Percentiles rank a stretch among this genome's conserved stretches.
Conservation (phyloP, 2,888 invertebrate species). For the Neoscelio sp. region DNA sequence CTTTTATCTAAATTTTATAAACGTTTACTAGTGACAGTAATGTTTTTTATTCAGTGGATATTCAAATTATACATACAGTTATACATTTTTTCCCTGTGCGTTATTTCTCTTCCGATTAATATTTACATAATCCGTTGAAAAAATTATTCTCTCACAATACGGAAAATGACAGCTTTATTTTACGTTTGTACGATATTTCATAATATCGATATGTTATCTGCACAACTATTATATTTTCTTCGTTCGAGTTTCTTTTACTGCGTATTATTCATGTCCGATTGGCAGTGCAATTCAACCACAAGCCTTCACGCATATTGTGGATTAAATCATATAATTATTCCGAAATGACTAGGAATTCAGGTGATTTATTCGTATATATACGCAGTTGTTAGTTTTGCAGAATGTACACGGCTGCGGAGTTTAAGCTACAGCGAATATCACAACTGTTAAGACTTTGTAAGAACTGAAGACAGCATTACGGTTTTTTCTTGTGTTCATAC, state of each 20-base stretch:
- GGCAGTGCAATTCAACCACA: slow-evolving; percentile 66
- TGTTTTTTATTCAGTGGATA: too few species aligned
- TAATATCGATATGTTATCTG: slow-evolving; percentile 6
- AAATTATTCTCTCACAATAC: not conserved
- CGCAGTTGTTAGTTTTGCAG: slow-evolving; percentile 43
- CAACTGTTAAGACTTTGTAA: slow-evolving; percentile 22
- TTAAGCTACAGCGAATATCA: slow-evolving; percentile 25
- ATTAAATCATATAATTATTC: slow-evolving; percentile 78
- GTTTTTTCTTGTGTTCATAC: slow-evolving; percentile 70
- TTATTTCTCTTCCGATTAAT: not conserved
- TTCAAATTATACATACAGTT: too few species aligned
- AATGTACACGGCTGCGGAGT: slow-evolving; percentile 21
- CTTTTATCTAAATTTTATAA: too few species aligned
- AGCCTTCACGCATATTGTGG: slow-evolving; percentile 72
- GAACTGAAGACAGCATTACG: slow-evolving; percentile 73
- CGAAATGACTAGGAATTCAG: slow-evolving; percentile 72
- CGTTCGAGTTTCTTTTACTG: slow-evolving; percentile 2
- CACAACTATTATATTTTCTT: slow-evolving; percentile 21
- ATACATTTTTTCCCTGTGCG: too few species aligned
- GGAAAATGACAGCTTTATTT: not conserved
- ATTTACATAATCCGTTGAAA: not conserved
- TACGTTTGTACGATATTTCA: slow-evolving; percentile 1
- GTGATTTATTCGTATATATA: slow-evolving; percentile 76
- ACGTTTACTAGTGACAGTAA: too few species aligned
- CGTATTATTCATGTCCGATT: slow-evolving; percentile 55